These are phyloP conservation scores for Ethmia dodecea DNA, from an alignment of 2,888 invertebrate genomes.

Conservation along the genomic window DNA sequence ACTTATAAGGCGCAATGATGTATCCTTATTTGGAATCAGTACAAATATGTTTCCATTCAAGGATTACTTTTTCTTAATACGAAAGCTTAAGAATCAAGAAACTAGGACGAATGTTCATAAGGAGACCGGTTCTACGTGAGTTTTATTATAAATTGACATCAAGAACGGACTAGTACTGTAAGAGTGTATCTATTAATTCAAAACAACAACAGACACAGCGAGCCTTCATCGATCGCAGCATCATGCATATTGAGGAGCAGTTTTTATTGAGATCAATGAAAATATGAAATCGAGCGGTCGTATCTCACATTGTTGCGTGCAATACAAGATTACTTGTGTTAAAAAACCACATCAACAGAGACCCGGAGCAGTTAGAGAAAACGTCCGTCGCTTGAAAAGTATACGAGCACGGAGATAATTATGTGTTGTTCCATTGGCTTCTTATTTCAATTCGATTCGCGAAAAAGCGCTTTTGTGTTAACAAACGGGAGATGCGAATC, in stretches of 20 bases:
- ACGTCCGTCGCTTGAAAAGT: slow-evolving; percentile 13
- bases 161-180: too few relatives aligned
- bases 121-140: slow-evolving; percentile 10
- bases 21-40: slow-evolving; percentile 49
- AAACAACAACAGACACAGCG: neutral
- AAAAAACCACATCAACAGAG: slow-evolving; percentile 21
- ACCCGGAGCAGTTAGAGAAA: slow-evolving; percentile 11
- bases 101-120: slow-evolving; percentile 31
- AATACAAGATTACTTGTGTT: slow-evolving; percentile 8
- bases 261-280: slow-evolving; percentile 18
- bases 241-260: slow-evolving; percentile 16
- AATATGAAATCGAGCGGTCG: slow-evolving; percentile 21
- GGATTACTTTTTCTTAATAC: slow-evolving; percentile 41
- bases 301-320: slow-evolving; percentile 17
- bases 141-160: too few relatives aligned
- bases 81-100: slow-evolving; percentile 29
- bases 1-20: slow-evolving; percentile 62
- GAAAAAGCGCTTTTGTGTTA: too few relatives aligned
- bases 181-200: too few relatives aligned
- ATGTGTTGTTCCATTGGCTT: too few relatives aligned
- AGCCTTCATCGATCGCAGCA: too few relatives aligned
- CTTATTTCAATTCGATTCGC: too few relatives aligned
- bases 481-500: too few relatives aligned
- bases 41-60: slow-evolving; percentile 60
- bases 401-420: too few relatives aligned